A percentile compares a stretch with the other conserved stretches of the same genome.
Conservation (phyloP, 1,140 invertebrate genomes). For the Ceratoteleas bidentatus region DNA sequence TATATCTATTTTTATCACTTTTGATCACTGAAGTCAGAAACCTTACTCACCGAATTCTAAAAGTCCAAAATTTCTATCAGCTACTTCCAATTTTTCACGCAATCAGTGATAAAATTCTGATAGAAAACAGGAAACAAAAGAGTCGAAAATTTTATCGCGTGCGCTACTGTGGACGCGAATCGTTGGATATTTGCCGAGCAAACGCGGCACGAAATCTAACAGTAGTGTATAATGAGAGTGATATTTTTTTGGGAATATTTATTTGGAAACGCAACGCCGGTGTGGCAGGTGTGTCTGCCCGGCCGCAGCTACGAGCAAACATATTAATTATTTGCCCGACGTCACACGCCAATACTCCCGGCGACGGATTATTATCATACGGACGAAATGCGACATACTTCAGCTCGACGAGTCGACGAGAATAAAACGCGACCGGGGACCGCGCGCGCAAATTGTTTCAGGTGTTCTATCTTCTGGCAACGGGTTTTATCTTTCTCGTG, state of each 20-base stretch:
- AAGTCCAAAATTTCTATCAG: too few species aligned
- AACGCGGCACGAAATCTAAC: slow-evolving; percentile 51
- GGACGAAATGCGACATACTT: slow-evolving; percentile 20
- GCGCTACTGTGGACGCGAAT: slow-evolving; percentile 8
- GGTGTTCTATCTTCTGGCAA: too few species aligned
- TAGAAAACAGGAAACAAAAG: slow-evolving; percentile 12
- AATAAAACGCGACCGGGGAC: neutral
- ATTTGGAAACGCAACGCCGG: slow-evolving; percentile 52
- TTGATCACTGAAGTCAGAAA: neutral
- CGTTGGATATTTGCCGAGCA: slow-evolving; percentile 43
- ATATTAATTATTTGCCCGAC: slow-evolving; percentile 62
- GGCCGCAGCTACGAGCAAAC: slow-evolving; percentile 60
- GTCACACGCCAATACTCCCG: slow-evolving; percentile 44
- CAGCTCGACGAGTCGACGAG: slow-evolving; percentile 1
- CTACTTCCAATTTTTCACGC: too few species aligned
- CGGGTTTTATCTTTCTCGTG: neutral
- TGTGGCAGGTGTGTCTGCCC: slow-evolving; percentile 52
- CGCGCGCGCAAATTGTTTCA: too few species aligned
- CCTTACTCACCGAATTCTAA: too few species aligned
- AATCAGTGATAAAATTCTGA: neutral
- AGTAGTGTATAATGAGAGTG: slow-evolving; percentile 29
- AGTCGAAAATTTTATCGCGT: slow-evolving; percentile 16
- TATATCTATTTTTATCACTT: too few species aligned
- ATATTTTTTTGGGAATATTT: slow-evolving; percentile 53
- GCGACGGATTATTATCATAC: slow-evolving; percentile 48